These are phyloP conservation scores for Prionailurus bengalensis DNA, from an alignment of 2,113 vertebrate genomes.

Conservation along the genomic window DNA sequence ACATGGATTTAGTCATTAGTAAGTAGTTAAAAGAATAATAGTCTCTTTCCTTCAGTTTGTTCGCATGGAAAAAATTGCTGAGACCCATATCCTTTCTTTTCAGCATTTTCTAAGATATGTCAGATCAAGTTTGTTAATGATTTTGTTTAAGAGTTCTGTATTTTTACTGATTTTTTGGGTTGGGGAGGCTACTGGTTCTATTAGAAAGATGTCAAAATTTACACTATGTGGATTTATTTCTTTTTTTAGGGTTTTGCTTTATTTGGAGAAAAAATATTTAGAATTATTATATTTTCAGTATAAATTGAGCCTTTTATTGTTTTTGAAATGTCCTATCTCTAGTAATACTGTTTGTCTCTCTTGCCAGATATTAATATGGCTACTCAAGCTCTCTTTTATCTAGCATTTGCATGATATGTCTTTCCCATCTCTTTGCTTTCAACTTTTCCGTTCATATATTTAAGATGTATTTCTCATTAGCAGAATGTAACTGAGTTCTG, in stretches of 20 bases:
- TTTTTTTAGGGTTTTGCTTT: not conserved
- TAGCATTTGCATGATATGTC: not conserved
- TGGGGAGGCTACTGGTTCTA: not conserved
- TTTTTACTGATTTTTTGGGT: not conserved
- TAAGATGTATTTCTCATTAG: not conserved
- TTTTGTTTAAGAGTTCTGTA: not conserved
- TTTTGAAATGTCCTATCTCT: not conserved
- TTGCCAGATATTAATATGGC: not conserved
- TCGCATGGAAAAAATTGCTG: not conserved
- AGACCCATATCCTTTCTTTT: not conserved
- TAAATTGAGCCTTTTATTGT: slow-evolving; percentile 27
- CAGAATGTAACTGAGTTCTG: slow-evolving; percentile 1
- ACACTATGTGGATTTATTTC: not conserved
- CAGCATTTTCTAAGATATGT: not conserved
- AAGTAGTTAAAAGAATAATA: not conserved
- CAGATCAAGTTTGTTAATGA: not conserved
- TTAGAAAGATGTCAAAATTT: slow-evolving; percentile 19
- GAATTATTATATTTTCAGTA: not conserved
- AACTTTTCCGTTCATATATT: not conserved
- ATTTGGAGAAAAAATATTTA: not conserved
- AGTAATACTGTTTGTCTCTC: slow-evolving; percentile 5
- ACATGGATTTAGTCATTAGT: not conserved
- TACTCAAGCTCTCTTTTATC: not conserved
- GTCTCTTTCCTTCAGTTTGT: slow-evolving; percentile 33
- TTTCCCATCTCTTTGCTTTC: not conserved